Evolutionary conservation across 2,888 invertebrate species (phyloP).

Genomic region (Hypomecis atomaria): DNA sequence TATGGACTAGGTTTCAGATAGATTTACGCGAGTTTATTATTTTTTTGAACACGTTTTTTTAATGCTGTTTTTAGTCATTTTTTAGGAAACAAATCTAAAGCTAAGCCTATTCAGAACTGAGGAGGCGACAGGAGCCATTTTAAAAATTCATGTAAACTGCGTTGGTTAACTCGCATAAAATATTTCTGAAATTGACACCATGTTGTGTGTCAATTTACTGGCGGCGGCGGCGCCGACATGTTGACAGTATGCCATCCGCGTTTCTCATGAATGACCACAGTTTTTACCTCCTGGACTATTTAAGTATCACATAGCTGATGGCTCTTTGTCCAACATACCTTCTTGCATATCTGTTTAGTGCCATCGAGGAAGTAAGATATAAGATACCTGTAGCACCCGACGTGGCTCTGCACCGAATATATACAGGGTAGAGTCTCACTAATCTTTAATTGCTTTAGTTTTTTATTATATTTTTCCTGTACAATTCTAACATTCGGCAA

Average conservation of each 20-base stretch:
- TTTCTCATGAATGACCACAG: conserved; percentile 12
- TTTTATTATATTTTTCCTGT: no score
- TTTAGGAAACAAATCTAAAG: no score
- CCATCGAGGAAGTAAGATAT: background rate
- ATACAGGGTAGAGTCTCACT: no score
- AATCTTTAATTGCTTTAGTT: no score
- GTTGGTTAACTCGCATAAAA: background rate
- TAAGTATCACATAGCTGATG: conserved; percentile 18
- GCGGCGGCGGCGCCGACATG: background rate
- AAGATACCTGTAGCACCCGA: background rate
- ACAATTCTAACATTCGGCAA: no score
- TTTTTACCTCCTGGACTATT: conserved; percentile 15
- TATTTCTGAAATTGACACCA: conserved; percentile 6
- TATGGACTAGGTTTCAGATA: no score
- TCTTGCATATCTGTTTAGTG: conserved; percentile 4
- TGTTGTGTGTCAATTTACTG: conserved; percentile 3
- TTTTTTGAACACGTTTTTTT: no score
- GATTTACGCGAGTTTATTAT: no score
- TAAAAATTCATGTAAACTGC: background rate
- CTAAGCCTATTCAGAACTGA: no score
- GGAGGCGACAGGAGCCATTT: no score
- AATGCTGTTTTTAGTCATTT: no score
- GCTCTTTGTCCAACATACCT: conserved; percentile 13
- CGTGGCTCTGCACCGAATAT: background rate
- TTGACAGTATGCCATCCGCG: conserved; percentile 6